Base-by-base conservation (phyloP, 2,888 invertebrate genomes). In the Troglohyphantes excavatus region DNA sequence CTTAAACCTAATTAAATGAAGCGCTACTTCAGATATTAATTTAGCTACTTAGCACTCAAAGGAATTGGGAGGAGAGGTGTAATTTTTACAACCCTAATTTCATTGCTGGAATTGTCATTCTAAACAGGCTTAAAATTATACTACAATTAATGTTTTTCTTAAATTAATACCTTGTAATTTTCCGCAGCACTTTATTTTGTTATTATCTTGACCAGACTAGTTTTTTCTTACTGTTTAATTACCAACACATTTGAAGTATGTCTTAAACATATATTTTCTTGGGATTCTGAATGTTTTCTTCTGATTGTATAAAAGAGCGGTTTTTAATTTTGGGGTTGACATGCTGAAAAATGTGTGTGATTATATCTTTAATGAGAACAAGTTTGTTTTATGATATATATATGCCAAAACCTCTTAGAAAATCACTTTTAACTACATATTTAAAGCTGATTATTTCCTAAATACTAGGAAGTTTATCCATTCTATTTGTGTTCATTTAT, bases 1-100 rank as follows among this genome's bases (percentile, higher is more conserved):
- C 53, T 53, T 53, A 53, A 53, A n/a, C 53, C 13, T 53, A 53
- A 53, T 53, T 53, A 53, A 53, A 53, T n/a, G 53, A 53, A 53
- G 53, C 53, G 53, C n/a, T 53, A 53, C n/a, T 53, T 53, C 5
- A n/a, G 13, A 53, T 53, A 53, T 53, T 53, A 53, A 53, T 53
- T 53, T 53, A 13, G 53, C 53, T 53, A 2, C n/a, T 53, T 53
- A 53, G 53, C 53, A n/a, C 53, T n/a, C 53, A 53, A 53, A 53
- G 53, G 53, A 53, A 13, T 53, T 53, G n/a, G 53, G 53, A n/a
- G n/a, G n/a, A 9, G 53, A 53, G 17, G 13, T 13, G 53, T n/a
- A 17, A 53, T 53, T 53, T 53, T 53, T 53, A 53, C 53, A 53
- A 17, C 13, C 7, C 17, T 53, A 53, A 53, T n/a, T 53, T 53